Conservation (phyloP, 2,888 invertebrate species). For the Amphipoea oculea region DNA sequence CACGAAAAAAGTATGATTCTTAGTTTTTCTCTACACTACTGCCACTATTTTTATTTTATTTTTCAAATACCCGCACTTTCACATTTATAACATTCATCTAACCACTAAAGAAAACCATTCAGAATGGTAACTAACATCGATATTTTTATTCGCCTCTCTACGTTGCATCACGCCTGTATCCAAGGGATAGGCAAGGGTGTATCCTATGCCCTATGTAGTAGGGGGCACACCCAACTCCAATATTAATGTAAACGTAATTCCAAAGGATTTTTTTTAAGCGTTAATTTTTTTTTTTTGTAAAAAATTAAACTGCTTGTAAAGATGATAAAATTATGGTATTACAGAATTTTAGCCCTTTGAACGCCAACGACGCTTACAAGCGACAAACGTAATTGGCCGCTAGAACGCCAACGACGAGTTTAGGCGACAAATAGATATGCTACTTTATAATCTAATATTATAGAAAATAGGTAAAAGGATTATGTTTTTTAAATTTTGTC, state of each 20-base stretch:
- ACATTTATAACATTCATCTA: slow-evolving; percentile 6
- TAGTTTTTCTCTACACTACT: not conserved
- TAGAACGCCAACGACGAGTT: too few relatives aligned
- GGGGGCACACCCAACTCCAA: slow-evolving; percentile 21
- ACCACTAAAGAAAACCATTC: not conserved
- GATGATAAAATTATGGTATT: slow-evolving; percentile 10
- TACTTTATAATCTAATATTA: too few relatives aligned
- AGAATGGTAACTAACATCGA: not conserved
- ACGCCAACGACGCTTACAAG: too few relatives aligned
- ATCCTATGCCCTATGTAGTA: not conserved
- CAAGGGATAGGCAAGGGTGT: not conserved
- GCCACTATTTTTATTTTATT: slow-evolving; percentile 2
- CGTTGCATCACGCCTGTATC: not conserved
- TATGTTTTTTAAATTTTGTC: too few relatives aligned
- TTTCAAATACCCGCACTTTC: slow-evolving; percentile 20
- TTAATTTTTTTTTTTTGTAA: not conserved
- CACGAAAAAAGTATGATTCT: not conserved
- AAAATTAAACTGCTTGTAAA: not conserved
- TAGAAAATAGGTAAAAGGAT: too few relatives aligned
- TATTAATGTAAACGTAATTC: slow-evolving; percentile 16
- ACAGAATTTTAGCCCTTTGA: slow-evolving; percentile 5
- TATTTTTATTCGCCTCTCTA: not conserved
- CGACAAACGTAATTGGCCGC: too few relatives aligned
- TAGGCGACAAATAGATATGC: too few relatives aligned
- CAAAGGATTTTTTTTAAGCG: slow-evolving; percentile 7